Evolutionary conservation across 2,113 vertebrate genomes (phyloP).

Genomic region (Malaclemys terrapin): DNA sequence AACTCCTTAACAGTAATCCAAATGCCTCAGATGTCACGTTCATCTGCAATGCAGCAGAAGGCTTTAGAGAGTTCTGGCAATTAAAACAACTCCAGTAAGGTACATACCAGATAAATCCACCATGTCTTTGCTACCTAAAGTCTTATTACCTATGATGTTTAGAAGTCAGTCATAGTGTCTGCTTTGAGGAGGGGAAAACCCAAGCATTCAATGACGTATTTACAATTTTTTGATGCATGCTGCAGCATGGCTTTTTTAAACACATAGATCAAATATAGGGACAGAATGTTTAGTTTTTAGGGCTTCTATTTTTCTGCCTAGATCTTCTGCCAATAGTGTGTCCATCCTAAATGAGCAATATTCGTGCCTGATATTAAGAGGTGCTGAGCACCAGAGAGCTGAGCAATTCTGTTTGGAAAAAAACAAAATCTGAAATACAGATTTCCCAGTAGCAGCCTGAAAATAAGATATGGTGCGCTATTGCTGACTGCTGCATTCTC

Average conservation of each 20-base stretch:
- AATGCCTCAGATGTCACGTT: constrained; percentile 8
- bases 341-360: not conserved
- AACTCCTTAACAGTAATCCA: constrained; percentile 25
- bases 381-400: not conserved
- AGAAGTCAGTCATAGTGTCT: not conserved
- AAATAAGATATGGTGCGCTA: not conserved
- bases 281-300: not conserved
- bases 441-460: not conserved
- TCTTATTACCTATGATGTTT: constrained; percentile 15
- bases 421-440: not conserved
- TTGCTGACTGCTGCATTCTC: rapidly evolving
- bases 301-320: not conserved
- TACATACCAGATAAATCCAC: constrained; percentile 9
- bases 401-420: not conserved
- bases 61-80: constrained; percentile 43
- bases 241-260: constrained; percentile 16
- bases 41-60: not conserved
- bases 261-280: not conserved
- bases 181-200: constrained; percentile 23
- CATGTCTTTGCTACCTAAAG: not conserved
- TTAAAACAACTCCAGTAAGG: constrained; percentile 41
- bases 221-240: not conserved
- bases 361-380: not conserved
- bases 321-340: not conserved
- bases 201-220: constrained; percentile 32